Base-by-base conservation (phyloP, 1,140 invertebrate species). In the Palaemon carinicauda region DNA sequence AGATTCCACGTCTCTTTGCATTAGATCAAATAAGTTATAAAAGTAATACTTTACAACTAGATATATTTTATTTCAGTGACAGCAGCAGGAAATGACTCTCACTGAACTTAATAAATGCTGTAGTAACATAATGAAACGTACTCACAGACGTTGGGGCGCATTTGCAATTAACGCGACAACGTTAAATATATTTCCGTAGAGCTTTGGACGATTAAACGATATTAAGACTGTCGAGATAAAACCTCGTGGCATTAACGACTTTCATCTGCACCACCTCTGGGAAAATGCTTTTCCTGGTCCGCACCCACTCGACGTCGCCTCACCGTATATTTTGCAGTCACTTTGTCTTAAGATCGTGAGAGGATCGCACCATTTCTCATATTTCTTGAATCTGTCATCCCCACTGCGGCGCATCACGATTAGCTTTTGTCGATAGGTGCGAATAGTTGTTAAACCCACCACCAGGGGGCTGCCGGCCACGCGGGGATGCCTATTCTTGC, bases 361-460 rank as follows among this genome's bases (percentile, higher is more conserved):
- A 80, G 75, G 75, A 85, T 85, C 75, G 79, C 83, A 80, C 83
- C 83, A 78, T 85, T 85, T 85, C 83, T 85, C 83, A 85, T 85
- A 85, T 85, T 85, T 85, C 83, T 85, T 85, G 83, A 79, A 78
- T 85, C 83, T 79, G 83, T 85, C 83, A 85, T 79, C 83, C 83
- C 83, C 75, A 85, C 83, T 69, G 83, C 77, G 83, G 83, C 83
- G 83, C 83, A 79, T 85, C 83, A 80, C 83, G 83, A 85, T 85
- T 85, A 85, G 33, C 83, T 85, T 85, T 85, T 85, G 83, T 85
- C 83, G 83, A 85, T 85, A 85, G 83, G 83, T 85, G 83, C 83
- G 83, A 85, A 85, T 85, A 85, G 83, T 85, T 85, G 83, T 85
- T 85, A 85, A 85, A 85, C 83, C 83, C 83, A 85, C 83, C 83